Conservation (phyloP, 2,113 vertebrate species). For the Rhegmatorhina hoffmannsi region DNA sequence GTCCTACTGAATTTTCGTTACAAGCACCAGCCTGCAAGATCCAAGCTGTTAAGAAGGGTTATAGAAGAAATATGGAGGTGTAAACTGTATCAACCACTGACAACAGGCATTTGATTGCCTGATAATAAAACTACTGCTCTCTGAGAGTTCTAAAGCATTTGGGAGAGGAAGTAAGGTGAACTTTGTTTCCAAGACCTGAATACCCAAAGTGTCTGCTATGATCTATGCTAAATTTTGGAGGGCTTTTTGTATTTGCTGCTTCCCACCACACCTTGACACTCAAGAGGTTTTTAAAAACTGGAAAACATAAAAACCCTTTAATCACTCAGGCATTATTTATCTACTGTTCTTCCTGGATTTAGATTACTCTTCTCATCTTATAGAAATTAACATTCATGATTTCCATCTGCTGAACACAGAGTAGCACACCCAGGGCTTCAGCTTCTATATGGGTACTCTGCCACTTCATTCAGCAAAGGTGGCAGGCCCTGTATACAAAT, state of each 20-base stretch:
- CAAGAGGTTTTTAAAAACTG: conserved; percentile 38
- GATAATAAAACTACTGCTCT: conserved; percentile 38
- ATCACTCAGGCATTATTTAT: conserved; percentile 31
- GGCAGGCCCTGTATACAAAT: neutral
- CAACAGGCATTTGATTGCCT: conserved; percentile 19
- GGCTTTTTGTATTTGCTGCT: neutral
- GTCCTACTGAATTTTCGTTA: conserved; percentile 22
- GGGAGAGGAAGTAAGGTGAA: conserved; percentile 7
- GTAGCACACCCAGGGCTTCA: neutral
- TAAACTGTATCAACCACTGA: conserved; percentile 52
- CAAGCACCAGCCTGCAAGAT: neutral
- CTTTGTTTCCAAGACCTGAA: conserved; percentile 44
- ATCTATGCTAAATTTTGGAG: neutral
- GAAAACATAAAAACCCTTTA: conserved; percentile 37
- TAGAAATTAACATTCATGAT: neutral
- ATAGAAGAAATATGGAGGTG: conserved; percentile 27
- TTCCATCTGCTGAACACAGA: neutral
- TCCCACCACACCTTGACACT: neutral
- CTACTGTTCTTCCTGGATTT: conserved; percentile 15
- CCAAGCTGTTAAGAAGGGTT: conserved; percentile 27
- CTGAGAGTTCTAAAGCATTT: conserved; percentile 47
- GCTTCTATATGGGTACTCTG: neutral
- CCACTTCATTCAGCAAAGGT: neutral
- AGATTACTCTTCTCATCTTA: neutral
- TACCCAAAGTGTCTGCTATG: neutral